Conservation (phyloP, 2,888 invertebrate species). For the Eupithecia insigniata region DNA sequence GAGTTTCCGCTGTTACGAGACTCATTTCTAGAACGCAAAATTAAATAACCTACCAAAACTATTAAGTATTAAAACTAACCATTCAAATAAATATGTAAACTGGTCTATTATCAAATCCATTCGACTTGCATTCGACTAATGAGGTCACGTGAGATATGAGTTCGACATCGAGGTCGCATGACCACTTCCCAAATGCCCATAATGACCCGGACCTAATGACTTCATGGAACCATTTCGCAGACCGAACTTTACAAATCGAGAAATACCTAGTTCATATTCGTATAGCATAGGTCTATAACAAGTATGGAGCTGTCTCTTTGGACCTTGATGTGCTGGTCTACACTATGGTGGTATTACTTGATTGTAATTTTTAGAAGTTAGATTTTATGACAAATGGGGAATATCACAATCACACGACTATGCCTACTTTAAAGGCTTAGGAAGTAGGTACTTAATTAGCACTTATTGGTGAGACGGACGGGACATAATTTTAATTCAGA, state of each 20-base stretch:
- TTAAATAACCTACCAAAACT: too few species aligned
- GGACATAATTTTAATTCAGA: too few species aligned
- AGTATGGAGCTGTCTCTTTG: background rate
- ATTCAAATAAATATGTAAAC: background rate
- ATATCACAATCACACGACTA: background rate
- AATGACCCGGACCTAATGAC: slow-evolving; percentile 15
- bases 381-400: background rate
- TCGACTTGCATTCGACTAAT: slow-evolving; percentile 14
- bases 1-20: too few species aligned
- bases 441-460: background rate
- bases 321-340: background rate
- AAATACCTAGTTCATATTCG: background rate
- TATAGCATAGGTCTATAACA: background rate
- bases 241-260: background rate
- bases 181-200: slow-evolving; percentile 10
- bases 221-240: slow-evolving; percentile 15
- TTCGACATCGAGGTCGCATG: slow-evolving; percentile 14
- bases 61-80: background rate
- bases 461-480: too few species aligned
- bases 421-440: background rate
- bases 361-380: background rate
- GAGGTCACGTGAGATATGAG: slow-evolving; percentile 12
- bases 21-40: too few species aligned
- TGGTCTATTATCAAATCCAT: background rate
- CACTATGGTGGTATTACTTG: too few species aligned